Evolutionary conservation across 2,797 vertebrate species (phyloP).

Genomic region (Fistularia tabacaria): DNA sequence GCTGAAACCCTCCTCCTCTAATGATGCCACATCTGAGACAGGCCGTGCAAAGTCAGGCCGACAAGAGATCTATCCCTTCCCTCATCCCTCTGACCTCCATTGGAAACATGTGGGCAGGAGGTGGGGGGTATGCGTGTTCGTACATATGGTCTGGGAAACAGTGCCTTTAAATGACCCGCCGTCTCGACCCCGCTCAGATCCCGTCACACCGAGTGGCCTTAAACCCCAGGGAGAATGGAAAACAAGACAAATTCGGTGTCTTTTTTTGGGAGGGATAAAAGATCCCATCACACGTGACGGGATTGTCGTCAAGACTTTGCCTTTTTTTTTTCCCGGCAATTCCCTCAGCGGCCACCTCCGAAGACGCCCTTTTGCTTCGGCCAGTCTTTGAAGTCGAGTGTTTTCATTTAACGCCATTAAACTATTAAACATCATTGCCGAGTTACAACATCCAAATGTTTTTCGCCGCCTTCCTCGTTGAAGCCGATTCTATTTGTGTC

Average conservation of each 20-base stretch:
- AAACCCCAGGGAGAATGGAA: constrained; percentile 34
- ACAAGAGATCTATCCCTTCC: constrained; percentile 14
- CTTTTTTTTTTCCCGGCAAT: too few relatives aligned
- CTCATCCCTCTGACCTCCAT: constrained; percentile 46
- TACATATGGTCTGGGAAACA: constrained; percentile 55
- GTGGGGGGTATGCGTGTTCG: constrained; percentile 37
- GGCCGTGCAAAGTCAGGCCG: not conserved
- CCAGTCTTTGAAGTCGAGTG: not conserved
- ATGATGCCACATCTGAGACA: constrained; percentile 53
- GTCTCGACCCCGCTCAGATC: constrained; percentile 38
- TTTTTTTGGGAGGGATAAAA: not conserved
- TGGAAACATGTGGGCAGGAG: constrained; percentile 71
- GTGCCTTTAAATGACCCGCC: constrained; percentile 33
- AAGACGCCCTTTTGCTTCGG: too few relatives aligned
- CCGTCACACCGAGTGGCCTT: constrained; percentile 19
- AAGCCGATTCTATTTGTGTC: constrained; percentile 10
- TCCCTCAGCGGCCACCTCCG: too few relatives aligned
- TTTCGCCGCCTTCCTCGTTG: too few relatives aligned
- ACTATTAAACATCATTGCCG: not conserved
- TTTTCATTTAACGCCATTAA: constrained; percentile 37
- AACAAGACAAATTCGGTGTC: too few relatives aligned
- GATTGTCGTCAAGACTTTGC: not conserved
- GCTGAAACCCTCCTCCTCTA: constrained; percentile 43
- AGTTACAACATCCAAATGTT: too few relatives aligned
- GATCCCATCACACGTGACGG: not conserved